These are phyloP conservation scores for Halcyon leucocephala DNA, from an alignment of 2,797 vertebrate species.

Conservation along the genomic window DNA sequence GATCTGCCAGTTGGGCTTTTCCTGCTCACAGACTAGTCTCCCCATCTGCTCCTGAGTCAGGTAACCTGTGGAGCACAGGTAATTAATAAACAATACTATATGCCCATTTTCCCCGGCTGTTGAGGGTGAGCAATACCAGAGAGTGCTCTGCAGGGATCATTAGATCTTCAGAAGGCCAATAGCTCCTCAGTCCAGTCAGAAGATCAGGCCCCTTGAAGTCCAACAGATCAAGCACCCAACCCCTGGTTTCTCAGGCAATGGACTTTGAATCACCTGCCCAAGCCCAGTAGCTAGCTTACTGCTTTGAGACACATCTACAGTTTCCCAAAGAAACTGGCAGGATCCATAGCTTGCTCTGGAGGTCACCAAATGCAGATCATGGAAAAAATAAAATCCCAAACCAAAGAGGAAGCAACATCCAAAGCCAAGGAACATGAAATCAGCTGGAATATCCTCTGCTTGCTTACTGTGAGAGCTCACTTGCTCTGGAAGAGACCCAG, in stretches of 20 bases:
- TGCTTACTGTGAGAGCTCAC: background rate
- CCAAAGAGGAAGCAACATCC: background rate
- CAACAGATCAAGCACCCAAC: background rate
- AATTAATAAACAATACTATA: background rate
- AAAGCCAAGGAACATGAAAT: background rate
- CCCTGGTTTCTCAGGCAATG: background rate
- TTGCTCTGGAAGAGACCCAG: background rate
- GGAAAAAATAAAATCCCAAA: background rate
- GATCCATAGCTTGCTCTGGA: background rate
- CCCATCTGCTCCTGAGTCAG: accelerated
- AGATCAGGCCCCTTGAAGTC: background rate
- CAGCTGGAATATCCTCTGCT: background rate
- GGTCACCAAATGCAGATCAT: background rate
- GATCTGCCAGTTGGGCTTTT: background rate
- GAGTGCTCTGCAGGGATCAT: background rate
- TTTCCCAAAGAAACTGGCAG: background rate
- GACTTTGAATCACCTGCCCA: background rate
- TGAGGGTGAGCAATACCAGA: background rate
- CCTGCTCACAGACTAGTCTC: background rate
- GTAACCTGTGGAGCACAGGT: background rate
- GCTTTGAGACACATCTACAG: background rate
- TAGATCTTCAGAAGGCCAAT: background rate
- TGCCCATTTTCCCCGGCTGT: background rate
- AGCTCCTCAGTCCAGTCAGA: background rate
- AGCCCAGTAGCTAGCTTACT: background rate